Conservation (phyloP, 53 echinoderm and acorn worm species). For the Zoroaster sp. region DNA sequence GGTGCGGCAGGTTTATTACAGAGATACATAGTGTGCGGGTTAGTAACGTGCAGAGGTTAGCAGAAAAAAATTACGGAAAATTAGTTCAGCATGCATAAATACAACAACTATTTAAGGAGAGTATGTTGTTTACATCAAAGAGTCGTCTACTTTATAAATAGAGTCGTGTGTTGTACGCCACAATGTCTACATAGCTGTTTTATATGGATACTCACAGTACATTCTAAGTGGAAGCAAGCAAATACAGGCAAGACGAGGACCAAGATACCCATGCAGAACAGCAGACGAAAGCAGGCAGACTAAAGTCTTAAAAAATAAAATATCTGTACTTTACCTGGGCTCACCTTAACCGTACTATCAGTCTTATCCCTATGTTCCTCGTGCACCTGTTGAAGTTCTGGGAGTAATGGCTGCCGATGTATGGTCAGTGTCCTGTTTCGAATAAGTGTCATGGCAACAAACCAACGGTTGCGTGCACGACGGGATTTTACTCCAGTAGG, state of each 20-base stretch:
- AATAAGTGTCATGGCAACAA: slow-evolving; percentile 74
- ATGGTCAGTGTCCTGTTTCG: slow-evolving; percentile 65
- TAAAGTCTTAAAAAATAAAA: neutral
- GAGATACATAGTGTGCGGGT: too few relatives aligned
- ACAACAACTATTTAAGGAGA: too few relatives aligned
- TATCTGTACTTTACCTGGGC: slow-evolving; percentile 48
- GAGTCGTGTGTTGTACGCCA: too few relatives aligned
- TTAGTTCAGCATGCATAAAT: too few relatives aligned
- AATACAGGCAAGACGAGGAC: neutral
- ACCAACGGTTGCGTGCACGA: slow-evolving; percentile 83
- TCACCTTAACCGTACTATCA: slow-evolving; percentile 53
- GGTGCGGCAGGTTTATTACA: too few relatives aligned
- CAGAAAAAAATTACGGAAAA: too few relatives aligned
- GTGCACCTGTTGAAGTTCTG: slow-evolving; percentile 46
- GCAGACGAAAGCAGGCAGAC: neutral
- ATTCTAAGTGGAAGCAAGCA: too few relatives aligned
- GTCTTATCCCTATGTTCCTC: slow-evolving; percentile 44
- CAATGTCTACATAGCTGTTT: too few relatives aligned
- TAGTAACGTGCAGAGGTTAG: too few relatives aligned
- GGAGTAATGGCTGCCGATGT: slow-evolving; percentile 51
- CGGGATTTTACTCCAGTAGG: neutral
- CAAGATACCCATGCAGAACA: neutral
- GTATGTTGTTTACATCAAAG: too few relatives aligned
- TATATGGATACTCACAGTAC: too few relatives aligned
- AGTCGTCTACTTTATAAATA: too few relatives aligned